Evolutionary conservation across 2,797 vertebrate species (phyloP).

Genomic region (Molothrus ater): DNA sequence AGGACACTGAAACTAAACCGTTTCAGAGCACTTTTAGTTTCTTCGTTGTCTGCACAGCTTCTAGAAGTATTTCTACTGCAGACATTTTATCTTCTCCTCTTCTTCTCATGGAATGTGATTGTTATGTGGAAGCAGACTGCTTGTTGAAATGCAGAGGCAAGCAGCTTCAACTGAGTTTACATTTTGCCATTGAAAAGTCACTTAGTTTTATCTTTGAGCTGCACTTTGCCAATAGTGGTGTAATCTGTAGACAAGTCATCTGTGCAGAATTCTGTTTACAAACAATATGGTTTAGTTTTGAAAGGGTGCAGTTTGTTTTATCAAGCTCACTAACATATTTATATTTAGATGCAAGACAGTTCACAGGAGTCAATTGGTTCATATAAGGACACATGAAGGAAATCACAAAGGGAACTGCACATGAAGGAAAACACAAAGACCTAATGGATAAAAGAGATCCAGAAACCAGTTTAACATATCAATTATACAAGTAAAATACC

Average conservation of each 20-base stretch:
- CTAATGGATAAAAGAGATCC: background rate
- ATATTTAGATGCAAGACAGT: constrained; percentile 34
- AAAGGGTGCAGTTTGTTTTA: constrained; percentile 20
- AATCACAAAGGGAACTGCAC: background rate
- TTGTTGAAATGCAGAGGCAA: background rate
- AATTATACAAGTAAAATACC: background rate
- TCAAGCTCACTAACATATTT: constrained; percentile 37
- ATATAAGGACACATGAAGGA: constrained; percentile 17
- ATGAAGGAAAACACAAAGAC: background rate
- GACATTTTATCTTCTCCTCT: background rate
- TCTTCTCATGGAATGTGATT: background rate
- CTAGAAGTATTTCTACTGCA: background rate
- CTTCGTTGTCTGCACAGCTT: background rate
- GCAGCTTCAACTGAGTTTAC: background rate
- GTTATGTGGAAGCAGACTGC: background rate
- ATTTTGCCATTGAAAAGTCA: background rate
- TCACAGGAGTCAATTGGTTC: constrained; percentile 12
- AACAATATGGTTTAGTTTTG: constrained; percentile 11
- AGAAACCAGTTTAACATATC: background rate
- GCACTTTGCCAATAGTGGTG: background rate
- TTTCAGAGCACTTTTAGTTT: background rate
- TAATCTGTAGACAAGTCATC: background rate
- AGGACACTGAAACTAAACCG: background rate
- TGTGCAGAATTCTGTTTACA: background rate
- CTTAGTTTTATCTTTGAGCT: constrained; percentile 11